phyloP scores from a whole-genome alignment of 2,797 vertebrate species.

The Artibeus lituratus region DNA sequence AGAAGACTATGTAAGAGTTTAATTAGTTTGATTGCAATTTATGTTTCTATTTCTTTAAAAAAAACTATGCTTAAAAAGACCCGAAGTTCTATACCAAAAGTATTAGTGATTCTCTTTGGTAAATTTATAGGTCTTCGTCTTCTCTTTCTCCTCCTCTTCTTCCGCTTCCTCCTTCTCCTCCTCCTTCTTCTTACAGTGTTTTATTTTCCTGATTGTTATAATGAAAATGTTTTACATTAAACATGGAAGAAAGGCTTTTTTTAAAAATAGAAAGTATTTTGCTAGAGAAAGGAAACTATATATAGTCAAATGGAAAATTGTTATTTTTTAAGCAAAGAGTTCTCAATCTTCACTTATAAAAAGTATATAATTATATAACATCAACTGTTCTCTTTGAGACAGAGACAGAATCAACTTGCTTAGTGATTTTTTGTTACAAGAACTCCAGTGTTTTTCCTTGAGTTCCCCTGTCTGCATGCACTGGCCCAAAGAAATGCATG shows the following conservation, averaged over 20 bases:
- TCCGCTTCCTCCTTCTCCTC: neutral
- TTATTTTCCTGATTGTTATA: neutral
- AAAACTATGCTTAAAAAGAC: neutral
- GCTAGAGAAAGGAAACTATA: neutral
- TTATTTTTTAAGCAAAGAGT: neutral
- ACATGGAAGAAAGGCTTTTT: neutral
- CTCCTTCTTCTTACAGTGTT: neutral
- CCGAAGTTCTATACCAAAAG: neutral
- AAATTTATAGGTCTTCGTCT: neutral
- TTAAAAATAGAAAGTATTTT: slow-evolving; percentile 10
- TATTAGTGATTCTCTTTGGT: neutral
- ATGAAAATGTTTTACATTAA: neutral
- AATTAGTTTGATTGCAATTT: neutral
- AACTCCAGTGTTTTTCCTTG: neutral
- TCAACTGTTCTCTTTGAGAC: neutral
- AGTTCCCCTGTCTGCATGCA: neutral
- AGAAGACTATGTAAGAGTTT: neutral
- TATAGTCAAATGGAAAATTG: neutral
- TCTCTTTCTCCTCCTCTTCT: neutral
- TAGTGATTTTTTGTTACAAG: neutral
- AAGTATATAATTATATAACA: neutral
- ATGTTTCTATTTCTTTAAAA: neutral
- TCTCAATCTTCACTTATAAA: neutral
- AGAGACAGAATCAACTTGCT: neutral
- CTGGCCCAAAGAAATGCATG: neutral